phyloP scores from a whole-genome alignment of 2,113 vertebrate genomes.

The Athene cunicularia region DNA sequence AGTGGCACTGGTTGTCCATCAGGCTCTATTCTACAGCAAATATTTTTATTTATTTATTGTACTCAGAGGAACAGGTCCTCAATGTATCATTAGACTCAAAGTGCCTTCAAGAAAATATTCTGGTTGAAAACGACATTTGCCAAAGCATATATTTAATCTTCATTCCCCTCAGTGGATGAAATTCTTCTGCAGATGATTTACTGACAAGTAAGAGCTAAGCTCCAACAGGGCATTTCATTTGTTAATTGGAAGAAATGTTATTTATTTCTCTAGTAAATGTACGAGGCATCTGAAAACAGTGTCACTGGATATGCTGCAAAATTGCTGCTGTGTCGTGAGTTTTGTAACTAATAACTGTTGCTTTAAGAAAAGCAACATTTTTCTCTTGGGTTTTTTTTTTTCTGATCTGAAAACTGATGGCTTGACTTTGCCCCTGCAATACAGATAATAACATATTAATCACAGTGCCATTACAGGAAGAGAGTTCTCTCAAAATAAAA shows the following conservation, averaged over 20 bases:
- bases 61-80: neutral
- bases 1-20: neutral
- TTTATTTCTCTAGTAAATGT: slow-evolving; percentile 21
- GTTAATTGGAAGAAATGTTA: slow-evolving; percentile 38
- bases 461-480: neutral
- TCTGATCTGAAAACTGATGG: neutral
- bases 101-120: slow-evolving; percentile 37
- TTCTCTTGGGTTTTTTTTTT: neutral
- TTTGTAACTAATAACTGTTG: neutral
- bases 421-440: neutral
- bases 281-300: neutral
- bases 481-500: neutral
- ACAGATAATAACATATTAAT: neutral
- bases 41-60: slow-evolving; percentile 53
- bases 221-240: slow-evolving; percentile 15
- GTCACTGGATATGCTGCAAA: neutral
- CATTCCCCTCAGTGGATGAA: neutral
- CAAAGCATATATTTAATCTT: slow-evolving; percentile 22
- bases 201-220: neutral
- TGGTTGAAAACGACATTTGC: neutral
- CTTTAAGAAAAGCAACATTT: neutral
- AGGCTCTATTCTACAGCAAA: neutral
- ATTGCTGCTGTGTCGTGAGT: neutral
- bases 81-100: neutral
- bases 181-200: slow-evolving; percentile 21